phyloP scores from a whole-genome alignment of 2,888 invertebrate genomes.

The Tetheella fluctuosa region DNA sequence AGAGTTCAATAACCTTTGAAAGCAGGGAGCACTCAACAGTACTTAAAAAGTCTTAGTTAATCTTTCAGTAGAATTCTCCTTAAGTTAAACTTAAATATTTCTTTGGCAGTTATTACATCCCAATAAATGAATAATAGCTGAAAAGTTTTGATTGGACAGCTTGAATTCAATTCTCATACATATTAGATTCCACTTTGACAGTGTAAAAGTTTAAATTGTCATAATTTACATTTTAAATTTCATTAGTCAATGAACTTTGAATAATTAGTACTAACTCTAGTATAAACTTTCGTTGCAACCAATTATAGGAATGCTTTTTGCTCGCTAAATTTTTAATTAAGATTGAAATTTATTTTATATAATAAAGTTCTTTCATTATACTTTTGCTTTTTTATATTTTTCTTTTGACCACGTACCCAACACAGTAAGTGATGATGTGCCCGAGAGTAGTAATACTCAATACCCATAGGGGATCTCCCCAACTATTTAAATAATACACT shows the following conservation, averaged over 20 bases:
- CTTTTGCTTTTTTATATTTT: background rate
- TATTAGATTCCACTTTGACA: constrained; percentile 5
- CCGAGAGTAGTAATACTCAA: too few species aligned
- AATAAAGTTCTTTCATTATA: background rate
- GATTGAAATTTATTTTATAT: background rate
- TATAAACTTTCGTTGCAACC: constrained; percentile 3
- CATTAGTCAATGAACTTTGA: constrained; percentile 4
- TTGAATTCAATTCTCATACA: constrained; percentile 5
- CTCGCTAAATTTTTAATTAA: background rate
- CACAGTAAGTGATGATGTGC: too few species aligned
- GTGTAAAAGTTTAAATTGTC: background rate
- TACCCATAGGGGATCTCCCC: too few species aligned
- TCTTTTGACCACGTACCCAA: too few species aligned
- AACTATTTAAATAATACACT: too few species aligned
- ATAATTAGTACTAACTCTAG: background rate
- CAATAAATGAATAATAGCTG: background rate
- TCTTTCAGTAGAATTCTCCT: background rate
- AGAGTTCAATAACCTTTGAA: background rate
- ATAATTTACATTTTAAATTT: constrained; percentile 7
- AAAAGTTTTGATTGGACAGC: constrained; percentile 5
- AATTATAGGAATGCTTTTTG: background rate
- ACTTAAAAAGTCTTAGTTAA: background rate
- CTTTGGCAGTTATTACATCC: constrained; percentile 1
- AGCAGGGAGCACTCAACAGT: background rate
- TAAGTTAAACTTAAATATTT: background rate